These are phyloP conservation scores for Periparus ater DNA, from an alignment of 2,797 vertebrate species.

Conservation along the genomic window DNA sequence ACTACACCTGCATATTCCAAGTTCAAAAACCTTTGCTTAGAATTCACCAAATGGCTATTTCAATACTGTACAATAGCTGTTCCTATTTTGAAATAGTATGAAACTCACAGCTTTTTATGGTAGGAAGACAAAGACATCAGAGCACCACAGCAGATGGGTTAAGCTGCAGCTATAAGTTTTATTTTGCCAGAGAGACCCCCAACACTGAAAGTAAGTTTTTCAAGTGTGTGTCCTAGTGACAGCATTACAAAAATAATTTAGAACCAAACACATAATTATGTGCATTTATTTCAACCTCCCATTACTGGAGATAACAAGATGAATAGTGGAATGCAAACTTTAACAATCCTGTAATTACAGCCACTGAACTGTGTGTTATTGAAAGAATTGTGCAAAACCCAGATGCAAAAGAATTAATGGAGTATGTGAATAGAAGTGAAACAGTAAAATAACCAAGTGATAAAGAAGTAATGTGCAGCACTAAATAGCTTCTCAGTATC, in stretches of 20 bases:
- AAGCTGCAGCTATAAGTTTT: slow-evolving; percentile 29
- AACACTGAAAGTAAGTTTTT: slow-evolving; percentile 57
- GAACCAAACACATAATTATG: slow-evolving; percentile 74
- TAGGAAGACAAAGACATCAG: background rate
- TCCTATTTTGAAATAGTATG: background rate
- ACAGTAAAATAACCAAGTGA: slow-evolving; percentile 73
- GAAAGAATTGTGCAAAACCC: slow-evolving; percentile 76
- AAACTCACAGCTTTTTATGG: background rate
- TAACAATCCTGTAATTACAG: slow-evolving; percentile 81
- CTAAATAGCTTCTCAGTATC: slow-evolving; percentile 53
- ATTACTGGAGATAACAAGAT: slow-evolving; percentile 79
- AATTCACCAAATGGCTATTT: background rate
- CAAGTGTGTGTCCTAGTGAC: slow-evolving; percentile 64
- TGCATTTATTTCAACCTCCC: slow-evolving; percentile 77
- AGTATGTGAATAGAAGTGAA: slow-evolving; percentile 77
- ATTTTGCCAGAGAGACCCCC: slow-evolving; percentile 31
- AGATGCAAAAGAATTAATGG: slow-evolving; percentile 74
- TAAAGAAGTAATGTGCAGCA: slow-evolving; percentile 65
- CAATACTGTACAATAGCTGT: background rate
- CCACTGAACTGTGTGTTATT: slow-evolving; percentile 75
- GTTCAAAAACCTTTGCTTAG: background rate
- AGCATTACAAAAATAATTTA: slow-evolving; percentile 77
- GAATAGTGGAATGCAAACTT: slow-evolving; percentile 78
- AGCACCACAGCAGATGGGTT: background rate
- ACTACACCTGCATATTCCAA: background rate